A percentile compares a stretch with the other conserved stretches of the same genome.
These are phyloP conservation scores for Amazona guildingii DNA, from an alignment of 2,113 vertebrate genomes.

Conservation along the genomic window DNA sequence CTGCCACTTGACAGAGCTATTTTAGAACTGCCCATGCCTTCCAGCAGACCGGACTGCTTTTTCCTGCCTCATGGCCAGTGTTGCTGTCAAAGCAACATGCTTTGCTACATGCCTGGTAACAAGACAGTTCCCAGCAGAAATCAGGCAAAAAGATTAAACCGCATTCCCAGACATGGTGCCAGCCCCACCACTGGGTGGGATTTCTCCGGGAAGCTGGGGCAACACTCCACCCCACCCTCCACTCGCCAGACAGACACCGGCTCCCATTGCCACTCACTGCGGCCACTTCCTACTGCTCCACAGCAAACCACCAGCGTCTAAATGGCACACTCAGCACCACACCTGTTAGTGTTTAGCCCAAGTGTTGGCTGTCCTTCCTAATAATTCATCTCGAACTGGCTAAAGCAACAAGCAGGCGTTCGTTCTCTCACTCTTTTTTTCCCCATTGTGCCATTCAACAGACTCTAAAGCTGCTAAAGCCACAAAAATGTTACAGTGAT, in stretches of 20 bases:
- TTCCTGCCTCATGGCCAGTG: background rate
- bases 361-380: conserved; percentile 42
- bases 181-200: background rate
- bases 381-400: conserved; percentile 39
- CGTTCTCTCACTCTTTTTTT: background rate
- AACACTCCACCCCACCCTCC: background rate
- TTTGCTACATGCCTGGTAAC: background rate
- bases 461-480: conserved; percentile 65
- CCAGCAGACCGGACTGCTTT: background rate
- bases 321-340: background rate
- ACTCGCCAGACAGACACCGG: background rate
- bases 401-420: background rate
- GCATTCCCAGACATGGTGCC: rapidly evolving
- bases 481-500: conserved; percentile 74
- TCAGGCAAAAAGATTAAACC: background rate
- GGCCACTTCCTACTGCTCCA: background rate
- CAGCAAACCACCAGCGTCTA: background rate
- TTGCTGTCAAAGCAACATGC: background rate
- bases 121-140: background rate
- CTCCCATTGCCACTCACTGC: background rate
- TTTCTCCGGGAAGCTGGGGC: background rate
- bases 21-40: background rate
- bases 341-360: conserved; percentile 26
- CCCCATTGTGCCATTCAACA: conserved; percentile 59
- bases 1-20: background rate